phyloP scores from a whole-genome alignment of 2,113 vertebrate genomes.

The Labrus mixtus region DNA sequence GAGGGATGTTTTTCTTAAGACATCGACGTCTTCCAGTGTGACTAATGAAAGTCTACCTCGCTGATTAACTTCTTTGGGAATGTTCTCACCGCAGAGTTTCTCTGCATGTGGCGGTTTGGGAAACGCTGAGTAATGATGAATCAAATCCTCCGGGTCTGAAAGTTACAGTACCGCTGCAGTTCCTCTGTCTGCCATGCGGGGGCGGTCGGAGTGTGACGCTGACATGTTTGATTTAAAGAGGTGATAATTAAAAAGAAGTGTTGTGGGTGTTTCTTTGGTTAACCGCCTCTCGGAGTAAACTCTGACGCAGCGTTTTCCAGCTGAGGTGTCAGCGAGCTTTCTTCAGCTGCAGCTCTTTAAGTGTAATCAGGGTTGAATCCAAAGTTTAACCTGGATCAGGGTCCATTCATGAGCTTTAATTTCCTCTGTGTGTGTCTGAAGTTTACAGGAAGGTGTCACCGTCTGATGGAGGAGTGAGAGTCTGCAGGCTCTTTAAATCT shows the following conservation, averaged over 20 bases:
- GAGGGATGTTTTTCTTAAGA: not conserved
- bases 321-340: not conserved
- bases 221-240: slow-evolving; percentile 14
- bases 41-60: not conserved
- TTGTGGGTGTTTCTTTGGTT: not conserved
- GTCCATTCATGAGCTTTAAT: not conserved
- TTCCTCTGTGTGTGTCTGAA: slow-evolving; percentile 4
- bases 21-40: not conserved
- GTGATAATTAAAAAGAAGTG: not conserved
- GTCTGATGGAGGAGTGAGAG: slow-evolving; percentile 16
- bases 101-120: not conserved
- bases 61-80: not conserved
- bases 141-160: not conserved
- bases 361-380: not conserved
- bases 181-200: not conserved
- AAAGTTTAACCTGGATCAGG: slow-evolving; percentile 2
- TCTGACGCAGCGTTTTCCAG: slow-evolving; percentile 14
- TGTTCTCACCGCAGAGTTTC: not conserved
- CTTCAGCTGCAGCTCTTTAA: slow-evolving; percentile 13
- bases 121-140: slow-evolving; percentile 8
- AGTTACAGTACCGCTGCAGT: not conserved
- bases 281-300: not conserved
- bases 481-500: slow-evolving; percentile 39
- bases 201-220: not conserved
- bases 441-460: slow-evolving; percentile 1